Percentiles rank a stretch among this genome's conserved stretches.
Evolutionary conservation across 2,113 vertebrate species (phyloP).

Genomic region (Platysternon megacephalum): DNA sequence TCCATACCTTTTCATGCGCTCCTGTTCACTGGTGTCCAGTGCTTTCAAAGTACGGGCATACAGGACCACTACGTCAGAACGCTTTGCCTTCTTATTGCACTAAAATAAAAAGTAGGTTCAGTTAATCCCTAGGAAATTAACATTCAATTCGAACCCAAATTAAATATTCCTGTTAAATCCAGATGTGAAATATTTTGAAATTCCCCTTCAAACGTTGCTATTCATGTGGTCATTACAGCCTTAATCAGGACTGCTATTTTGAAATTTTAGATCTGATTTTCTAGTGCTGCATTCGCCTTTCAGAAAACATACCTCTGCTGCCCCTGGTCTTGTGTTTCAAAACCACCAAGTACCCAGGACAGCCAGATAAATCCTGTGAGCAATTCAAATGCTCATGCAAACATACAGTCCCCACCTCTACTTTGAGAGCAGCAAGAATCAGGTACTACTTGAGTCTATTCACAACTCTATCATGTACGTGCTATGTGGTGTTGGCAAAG

Average conservation of each 20-base stretch:
- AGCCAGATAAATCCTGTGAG: background rate
- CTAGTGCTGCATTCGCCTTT: background rate
- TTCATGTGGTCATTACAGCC: background rate
- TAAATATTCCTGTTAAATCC: fast-evolving
- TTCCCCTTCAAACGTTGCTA: background rate
- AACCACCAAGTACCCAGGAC: background rate
- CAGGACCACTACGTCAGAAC: slow-evolving; percentile 90
- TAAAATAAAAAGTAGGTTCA: slow-evolving; percentile 63
- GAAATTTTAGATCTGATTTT: background rate
- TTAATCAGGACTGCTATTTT: fast-evolving
- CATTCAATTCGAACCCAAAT: background rate
- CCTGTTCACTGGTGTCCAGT: slow-evolving; percentile 91
- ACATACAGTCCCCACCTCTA: background rate
- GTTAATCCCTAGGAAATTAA: background rate
- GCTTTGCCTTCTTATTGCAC: slow-evolving; percentile 98
- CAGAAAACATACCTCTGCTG: background rate
- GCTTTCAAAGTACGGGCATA: slow-evolving; percentile 90
- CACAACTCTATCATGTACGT: background rate
- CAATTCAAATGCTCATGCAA: background rate
- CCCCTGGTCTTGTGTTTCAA: background rate
- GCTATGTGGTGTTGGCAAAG: background rate
- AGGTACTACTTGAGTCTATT: background rate
- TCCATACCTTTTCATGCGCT: slow-evolving; percentile 87
- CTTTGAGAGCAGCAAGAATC: background rate
- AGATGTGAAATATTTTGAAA: background rate